Base-by-base conservation (phyloP, 2,888 invertebrate species). In the Pantelozetes paolii region DNA sequence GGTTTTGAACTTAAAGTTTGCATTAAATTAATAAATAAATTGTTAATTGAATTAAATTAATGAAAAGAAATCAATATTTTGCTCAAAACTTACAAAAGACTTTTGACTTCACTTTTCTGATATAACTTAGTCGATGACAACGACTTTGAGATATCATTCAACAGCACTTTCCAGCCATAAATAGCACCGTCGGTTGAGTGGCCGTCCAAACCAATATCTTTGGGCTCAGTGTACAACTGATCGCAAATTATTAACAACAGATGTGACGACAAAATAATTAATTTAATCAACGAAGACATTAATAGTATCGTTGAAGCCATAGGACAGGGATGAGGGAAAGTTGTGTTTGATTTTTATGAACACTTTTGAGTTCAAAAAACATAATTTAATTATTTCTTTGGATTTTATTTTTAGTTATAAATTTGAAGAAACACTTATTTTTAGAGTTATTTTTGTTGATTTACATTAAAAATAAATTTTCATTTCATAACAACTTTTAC, bases 291-390 rank as follows among this genome's bases (percentile, higher is more conserved):
- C 36, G 3, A 57, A 50, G 20, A 1, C 20, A 50, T 20, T 20
- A 50, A 20, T 50, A 50, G n/a, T 50, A 20, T 50, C 50, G 20
- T 20, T n/a, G 2, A 8, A 50, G 50, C 50, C 50, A 50, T 50
- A 18, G 50, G 50, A 45, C 13, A 45, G 13, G 45, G 18, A 13
- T 18, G 20, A 50, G 20, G 3, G 50, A 50, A 50, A 50, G 50
- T 50, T 20, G n/a, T 5, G 8, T 50, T 2, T 20, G 20, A 50
- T n/a, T n/a, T 50, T n/a, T n/a, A 50, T 50, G 18, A 50, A 50
- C n/a, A 20, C 2, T n/a, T 15, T 50, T 50, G 50, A 50, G 50
- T 50, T 50, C 50, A 50, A 45, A 50, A 50, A 50, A 50, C n/a
- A 50, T 18, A 2, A 45, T 45, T 45, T 50, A 8, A 3, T 50